Percentiles rank a stretch among this genome's conserved stretches.
Evolutionary conservation across 2,888 invertebrate species (phyloP).

Genomic region (Tanypteryx hageni): DNA sequence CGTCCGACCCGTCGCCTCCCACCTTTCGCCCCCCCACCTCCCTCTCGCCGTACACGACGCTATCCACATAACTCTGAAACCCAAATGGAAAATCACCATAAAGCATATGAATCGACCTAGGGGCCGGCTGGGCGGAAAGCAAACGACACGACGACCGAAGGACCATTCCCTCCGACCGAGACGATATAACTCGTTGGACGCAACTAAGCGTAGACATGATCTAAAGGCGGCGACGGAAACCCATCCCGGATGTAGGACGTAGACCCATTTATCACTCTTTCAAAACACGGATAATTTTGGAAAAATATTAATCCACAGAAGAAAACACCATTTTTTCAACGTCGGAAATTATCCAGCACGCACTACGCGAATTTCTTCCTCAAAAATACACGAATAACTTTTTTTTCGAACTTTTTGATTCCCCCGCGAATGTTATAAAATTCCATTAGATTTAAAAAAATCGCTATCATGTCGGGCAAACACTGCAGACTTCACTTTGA

Average conservation of each 20-base stretch:
- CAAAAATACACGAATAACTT: neutral
- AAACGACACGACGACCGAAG: constrained; percentile 50
- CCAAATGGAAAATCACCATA: constrained; percentile 66
- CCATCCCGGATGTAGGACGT: neutral
- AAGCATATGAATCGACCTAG: constrained; percentile 44
- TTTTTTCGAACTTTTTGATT: too few species aligned
- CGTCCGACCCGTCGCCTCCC: neutral
- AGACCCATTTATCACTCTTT: neutral
- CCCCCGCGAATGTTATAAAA: too few species aligned
- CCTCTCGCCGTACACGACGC: constrained; percentile 78
- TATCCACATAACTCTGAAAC: constrained; percentile 86
- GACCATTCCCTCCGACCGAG: constrained; percentile 29
- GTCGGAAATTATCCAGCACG: neutral
- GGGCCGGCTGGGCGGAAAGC: constrained; percentile 21
- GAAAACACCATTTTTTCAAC: neutral
- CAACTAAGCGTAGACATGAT: neutral
- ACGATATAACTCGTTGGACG: neutral
- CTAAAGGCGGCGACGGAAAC: neutral
- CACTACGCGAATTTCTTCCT: neutral
- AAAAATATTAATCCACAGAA: neutral
- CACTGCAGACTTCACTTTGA: neutral
- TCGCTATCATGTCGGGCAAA: neutral
- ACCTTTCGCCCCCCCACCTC: neutral
- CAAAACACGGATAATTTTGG: neutral
- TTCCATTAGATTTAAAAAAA: too few species aligned